These are phyloP conservation scores for Brachionus calyciflorus DNA, from an alignment of 1,140 invertebrate genomes.

Conservation along the genomic window DNA sequence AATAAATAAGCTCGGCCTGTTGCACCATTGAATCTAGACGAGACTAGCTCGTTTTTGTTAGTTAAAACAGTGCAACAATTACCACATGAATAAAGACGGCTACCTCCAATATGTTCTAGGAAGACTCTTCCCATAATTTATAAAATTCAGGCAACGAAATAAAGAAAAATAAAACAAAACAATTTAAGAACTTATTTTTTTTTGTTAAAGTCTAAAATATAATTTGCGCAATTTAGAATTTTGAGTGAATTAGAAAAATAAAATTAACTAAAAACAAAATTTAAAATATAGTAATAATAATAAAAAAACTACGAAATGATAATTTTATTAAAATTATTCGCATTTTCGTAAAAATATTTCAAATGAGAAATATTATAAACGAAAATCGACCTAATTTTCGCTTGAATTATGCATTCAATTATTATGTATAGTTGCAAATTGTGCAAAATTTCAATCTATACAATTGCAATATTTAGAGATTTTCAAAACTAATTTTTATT, in stretches of 20 bases:
- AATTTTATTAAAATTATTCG: slow-evolving; percentile 26
- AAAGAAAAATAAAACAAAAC: no score
- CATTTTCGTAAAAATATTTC: background rate
- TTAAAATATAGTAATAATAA: no score
- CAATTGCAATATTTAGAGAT: no score
- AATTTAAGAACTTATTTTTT: no score
- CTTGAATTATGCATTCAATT: background rate
- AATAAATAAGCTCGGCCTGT: slow-evolving; percentile 94
- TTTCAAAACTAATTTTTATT: no score
- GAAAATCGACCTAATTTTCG: slow-evolving; percentile 26
- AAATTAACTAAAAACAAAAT: no score
- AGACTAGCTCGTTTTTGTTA: slow-evolving; percentile 87
- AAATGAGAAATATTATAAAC: background rate
- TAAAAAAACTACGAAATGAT: slow-evolving; percentile 3
- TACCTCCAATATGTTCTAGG: slow-evolving; percentile 87
- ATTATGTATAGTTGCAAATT: background rate
- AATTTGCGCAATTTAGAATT: no score
- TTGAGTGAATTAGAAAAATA: no score
- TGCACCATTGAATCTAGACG: slow-evolving; percentile 87
- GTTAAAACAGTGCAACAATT: slow-evolving; percentile 91
- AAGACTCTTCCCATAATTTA: slow-evolving; percentile 84
- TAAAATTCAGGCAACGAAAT: background rate
- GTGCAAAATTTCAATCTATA: background rate
- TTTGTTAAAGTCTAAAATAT: no score
- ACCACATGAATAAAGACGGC: slow-evolving; percentile 86